Evolutionary conservation across 2,888 invertebrate species (phyloP), one percentile per base, ranked within the genome.

Genomic region (Xylota sylvarum): DNA sequence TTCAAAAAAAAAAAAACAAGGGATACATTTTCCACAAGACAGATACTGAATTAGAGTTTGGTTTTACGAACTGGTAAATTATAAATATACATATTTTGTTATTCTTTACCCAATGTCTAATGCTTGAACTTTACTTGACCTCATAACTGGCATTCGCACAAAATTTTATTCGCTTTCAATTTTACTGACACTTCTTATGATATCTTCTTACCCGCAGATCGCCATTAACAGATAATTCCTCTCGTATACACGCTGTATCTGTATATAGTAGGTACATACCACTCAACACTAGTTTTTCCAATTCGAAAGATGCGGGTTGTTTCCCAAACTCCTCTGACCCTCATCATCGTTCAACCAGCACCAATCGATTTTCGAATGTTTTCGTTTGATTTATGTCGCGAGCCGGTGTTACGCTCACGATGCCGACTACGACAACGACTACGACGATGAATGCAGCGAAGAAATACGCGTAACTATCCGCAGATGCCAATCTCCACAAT

Each of bases 401-500:
- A 40, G 78, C 82, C 69, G 35, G 72, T 78, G 86, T 73, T 67
- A 82, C 81, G 81, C 82, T 77, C 62, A 62, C 50, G 76, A 73
- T 60, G 52, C 56, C 50, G 37, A 56, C 56, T 2, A 32, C 64
- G 37, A 76, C 40, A 35, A 27, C 48, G 23, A 55, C 56, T n/a
- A 37, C 40, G 17, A 69, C 81, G 77, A 77, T 65, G 70, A 83
- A 83, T 72, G 48, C 60, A 40, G 72, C 78, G 27, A 48, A 80
- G 73, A 81, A 76, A 70, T 69, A 85, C 56, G 76, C 77, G 85
- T 86, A 81, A 86, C 86, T 86, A 86, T 86, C 82, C 56, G 73
- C 86, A 82, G 82, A 86, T 86, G 86, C 82, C 82, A 76, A 86
- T 86, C 86, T 72, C 56, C 4, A 72, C 62, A 69, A 73, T 74